Evolutionary conservation across 2,113 vertebrate genomes (phyloP).

Genomic region (Mellivora capensis): DNA sequence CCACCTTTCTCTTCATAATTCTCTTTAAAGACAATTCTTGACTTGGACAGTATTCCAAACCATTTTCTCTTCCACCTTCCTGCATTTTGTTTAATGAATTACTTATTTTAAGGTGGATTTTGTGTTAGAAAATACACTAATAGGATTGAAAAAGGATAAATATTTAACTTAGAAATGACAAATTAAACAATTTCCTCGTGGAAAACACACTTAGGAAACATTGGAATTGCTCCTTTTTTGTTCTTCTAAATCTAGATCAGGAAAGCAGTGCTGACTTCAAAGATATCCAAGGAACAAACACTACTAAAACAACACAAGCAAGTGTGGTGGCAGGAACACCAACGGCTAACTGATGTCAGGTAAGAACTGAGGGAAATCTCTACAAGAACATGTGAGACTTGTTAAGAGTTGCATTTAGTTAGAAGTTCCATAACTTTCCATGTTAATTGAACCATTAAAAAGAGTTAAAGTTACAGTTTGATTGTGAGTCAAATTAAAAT

Average conservation of each 20-base stretch:
- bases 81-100: not conserved
- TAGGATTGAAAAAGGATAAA: not conserved
- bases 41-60: not conserved
- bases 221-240: not conserved
- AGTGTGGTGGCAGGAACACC: slow-evolving; percentile 91
- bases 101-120: not conserved
- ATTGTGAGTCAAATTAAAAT: slow-evolving; percentile 6
- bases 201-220: not conserved
- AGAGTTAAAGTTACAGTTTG: not conserved
- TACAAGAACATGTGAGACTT: not conserved
- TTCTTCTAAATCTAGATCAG: slow-evolving; percentile 83
- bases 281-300: slow-evolving; percentile 87
- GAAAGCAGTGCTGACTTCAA: slow-evolving; percentile 85
- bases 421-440: not conserved
- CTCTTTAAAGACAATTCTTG: not conserved
- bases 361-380: slow-evolving; percentile 77
- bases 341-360: slow-evolving; percentile 85
- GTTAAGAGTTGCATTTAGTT: not conserved
- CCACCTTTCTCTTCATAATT: not conserved
- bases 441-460: not conserved
- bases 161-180: slow-evolving; percentile 6
- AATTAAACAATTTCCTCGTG: not conserved
- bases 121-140: not conserved
- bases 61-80: not conserved
- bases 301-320: slow-evolving; percentile 90